Evolutionary conservation across 2,888 invertebrate genomes (phyloP).

Genomic region (Marasmarcha lunaedactyla): DNA sequence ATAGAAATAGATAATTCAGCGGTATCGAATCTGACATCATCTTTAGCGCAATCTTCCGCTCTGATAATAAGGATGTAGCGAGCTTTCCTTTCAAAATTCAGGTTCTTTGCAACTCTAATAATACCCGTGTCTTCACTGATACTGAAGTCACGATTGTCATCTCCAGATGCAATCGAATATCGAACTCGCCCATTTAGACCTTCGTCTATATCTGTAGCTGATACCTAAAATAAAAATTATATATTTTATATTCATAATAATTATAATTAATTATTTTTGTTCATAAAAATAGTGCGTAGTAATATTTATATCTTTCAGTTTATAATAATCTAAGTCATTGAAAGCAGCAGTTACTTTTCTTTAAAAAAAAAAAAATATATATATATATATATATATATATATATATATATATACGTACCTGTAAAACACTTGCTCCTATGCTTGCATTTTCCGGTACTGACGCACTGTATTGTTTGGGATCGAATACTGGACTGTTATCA

Average conservation of each 20-base stretch:
- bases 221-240: slow-evolving; percentile 70
- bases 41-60: slow-evolving; percentile 89
- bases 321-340: no score
- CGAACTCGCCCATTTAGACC: slow-evolving; percentile 91
- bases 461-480: slow-evolving; percentile 90
- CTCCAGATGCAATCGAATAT: slow-evolving; percentile 90
- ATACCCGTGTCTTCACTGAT: slow-evolving; percentile 93
- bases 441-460: slow-evolving; percentile 94
- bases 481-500: slow-evolving; percentile 90
- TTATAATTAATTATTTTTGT: neutral
- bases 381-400: no score
- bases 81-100: slow-evolving; percentile 92
- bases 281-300: neutral
- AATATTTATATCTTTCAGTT: slow-evolving; percentile 7
- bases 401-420: no score
- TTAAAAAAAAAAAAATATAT: no score
- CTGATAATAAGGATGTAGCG: slow-evolving; percentile 86
- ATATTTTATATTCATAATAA: neutral
- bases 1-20: slow-evolving; percentile 87
- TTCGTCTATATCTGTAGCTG: slow-evolving; percentile 90
- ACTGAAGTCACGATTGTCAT: slow-evolving; percentile 90
- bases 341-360: no score
- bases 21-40: slow-evolving; percentile 79
- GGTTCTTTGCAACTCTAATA: slow-evolving; percentile 90
- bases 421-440: slow-evolving; percentile 90